Evolutionary conservation across 1,140 invertebrate species (phyloP).

Genomic region (Drosophila mauritiana): DNA sequence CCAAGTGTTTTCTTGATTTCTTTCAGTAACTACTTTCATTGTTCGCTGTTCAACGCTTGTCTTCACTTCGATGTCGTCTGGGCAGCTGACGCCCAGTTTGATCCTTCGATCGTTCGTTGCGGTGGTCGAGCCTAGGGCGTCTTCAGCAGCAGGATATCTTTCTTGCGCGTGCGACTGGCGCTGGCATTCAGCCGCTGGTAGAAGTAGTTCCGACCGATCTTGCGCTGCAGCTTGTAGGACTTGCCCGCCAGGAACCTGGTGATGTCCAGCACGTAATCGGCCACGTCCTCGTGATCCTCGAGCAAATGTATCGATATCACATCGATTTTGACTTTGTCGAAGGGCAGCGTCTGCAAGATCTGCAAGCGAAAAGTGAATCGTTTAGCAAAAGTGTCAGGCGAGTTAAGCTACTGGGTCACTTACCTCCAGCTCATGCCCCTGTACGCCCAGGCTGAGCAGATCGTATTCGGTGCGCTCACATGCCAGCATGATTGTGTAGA

Average conservation of each 20-base stretch:
- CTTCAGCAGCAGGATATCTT: constrained; percentile 81
- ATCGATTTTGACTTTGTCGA: constrained; percentile 85
- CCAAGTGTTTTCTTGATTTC: constrained; percentile 26
- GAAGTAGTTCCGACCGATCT: constrained; percentile 81
- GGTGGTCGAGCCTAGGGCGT: constrained; percentile 51
- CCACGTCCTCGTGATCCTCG: constrained; percentile 78
- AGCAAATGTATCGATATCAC: constrained; percentile 85
- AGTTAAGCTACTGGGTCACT: constrained; percentile 9
- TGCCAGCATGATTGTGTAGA: constrained; percentile 91
- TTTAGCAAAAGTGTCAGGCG: constrained; percentile 33
- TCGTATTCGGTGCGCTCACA: constrained; percentile 89
- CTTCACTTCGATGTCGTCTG: constrained; percentile 42
- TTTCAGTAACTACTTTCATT: constrained; percentile 42
- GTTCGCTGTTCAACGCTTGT: constrained; percentile 45
- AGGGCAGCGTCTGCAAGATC: constrained; percentile 86
- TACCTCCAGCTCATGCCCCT: constrained; percentile 87
- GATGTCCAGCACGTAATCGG: constrained; percentile 75
- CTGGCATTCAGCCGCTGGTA: constrained; percentile 76
- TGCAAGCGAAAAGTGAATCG: constrained; percentile 40
- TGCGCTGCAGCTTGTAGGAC: constrained; percentile 79
- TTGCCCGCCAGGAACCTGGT: constrained; percentile 81
- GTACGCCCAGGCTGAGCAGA: constrained; percentile 90
- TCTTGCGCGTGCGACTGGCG: constrained; percentile 79
- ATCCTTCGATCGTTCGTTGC: constrained; percentile 39
- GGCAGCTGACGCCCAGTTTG: neutral